phyloP scores from a whole-genome alignment of 2,797 vertebrate genomes.

The Chelidonichthys spinosus region DNA sequence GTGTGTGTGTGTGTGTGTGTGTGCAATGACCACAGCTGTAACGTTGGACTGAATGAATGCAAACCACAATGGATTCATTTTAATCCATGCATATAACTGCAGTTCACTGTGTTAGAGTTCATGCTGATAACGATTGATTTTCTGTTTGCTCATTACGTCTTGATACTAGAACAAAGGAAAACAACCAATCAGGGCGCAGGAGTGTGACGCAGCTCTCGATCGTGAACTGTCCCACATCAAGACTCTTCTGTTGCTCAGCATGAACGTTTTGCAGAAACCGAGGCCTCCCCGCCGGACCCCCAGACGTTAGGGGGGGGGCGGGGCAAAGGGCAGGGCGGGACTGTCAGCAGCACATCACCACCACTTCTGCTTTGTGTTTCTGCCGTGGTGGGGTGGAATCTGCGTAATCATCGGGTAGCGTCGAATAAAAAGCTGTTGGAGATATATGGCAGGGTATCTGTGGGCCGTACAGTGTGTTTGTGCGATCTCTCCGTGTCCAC shows the following conservation, averaged over 20 bases:
- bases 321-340: background rate
- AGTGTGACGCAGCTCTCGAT: too few relatives aligned
- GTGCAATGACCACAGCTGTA: background rate
- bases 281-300: background rate
- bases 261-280: too few relatives aligned
- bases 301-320: background rate
- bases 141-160: too few relatives aligned
- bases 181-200: background rate
- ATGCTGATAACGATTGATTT: background rate
- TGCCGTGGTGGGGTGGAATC: constrained; percentile 56
- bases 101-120: too few relatives aligned
- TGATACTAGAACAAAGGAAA: background rate
- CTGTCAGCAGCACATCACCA: constrained; percentile 59
- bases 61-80: background rate
- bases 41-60: background rate
- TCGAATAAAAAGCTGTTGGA: constrained; percentile 38
- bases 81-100: too few relatives aligned
- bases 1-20: background rate
- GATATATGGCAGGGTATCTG: constrained; percentile 19
- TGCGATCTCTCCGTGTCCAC: too few relatives aligned
- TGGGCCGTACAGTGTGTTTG: background rate
- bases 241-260: too few relatives aligned
- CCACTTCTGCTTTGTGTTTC: constrained; percentile 63
- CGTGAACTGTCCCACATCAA: too few relatives aligned
- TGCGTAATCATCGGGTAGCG: constrained; percentile 46